Conservation (phyloP, 1,140 invertebrate species). For the Leptopilina boulardi region DNA sequence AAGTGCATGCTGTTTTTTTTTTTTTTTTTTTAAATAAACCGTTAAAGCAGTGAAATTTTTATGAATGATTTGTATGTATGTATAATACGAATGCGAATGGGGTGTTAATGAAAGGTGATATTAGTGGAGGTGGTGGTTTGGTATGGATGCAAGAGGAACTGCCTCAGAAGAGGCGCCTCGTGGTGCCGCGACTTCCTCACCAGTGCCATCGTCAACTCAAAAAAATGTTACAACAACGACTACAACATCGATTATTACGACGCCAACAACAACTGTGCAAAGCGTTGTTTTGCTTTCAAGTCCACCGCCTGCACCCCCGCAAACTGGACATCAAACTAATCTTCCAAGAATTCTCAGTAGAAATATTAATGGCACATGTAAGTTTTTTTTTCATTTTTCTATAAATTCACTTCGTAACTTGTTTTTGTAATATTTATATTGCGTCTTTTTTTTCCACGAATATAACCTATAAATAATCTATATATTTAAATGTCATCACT, state of each 20-base stretch:
- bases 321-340: conserved; percentile 48
- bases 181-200: conserved; percentile 68
- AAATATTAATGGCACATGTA: conserved; percentile 76
- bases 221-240: conserved; percentile 44
- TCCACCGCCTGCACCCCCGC: conserved; percentile 44
- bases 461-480: too few relatives aligned
- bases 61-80: background rate
- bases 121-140: conserved; percentile 23
- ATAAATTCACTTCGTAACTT: too few relatives aligned
- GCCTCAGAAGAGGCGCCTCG: conserved; percentile 56
- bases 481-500: too few relatives aligned
- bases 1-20: conserved; percentile 12
- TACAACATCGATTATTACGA: conserved; percentile 31
- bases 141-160: conserved; percentile 48
- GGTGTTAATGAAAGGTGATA: conserved; percentile 44
- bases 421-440: too few relatives aligned
- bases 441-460: too few relatives aligned
- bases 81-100: conserved; percentile 43
- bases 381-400: too few relatives aligned
- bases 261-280: conserved; percentile 38
- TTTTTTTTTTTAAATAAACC: background rate
- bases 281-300: conserved; percentile 62
- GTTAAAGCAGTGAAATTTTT: background rate
- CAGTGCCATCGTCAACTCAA: conserved; percentile 52
- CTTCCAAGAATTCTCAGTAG: conserved; percentile 72